Base-by-base conservation (phyloP, 1,140 invertebrate species). In the Aphidius gifuensis region DNA sequence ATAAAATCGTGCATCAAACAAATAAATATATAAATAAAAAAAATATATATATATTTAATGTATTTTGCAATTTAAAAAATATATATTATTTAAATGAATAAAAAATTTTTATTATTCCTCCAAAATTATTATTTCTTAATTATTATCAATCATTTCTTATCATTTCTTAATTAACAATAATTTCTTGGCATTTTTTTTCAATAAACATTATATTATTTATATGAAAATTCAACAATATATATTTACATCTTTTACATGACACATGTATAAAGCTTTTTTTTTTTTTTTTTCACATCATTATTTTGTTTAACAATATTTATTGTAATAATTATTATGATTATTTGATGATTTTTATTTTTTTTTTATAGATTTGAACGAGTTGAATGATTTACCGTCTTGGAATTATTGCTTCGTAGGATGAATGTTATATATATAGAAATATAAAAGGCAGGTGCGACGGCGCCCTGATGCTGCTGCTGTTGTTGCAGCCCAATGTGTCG, bases 351-450 rank as follows among this genome's bases (percentile, higher is more conserved):
- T 61, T 61, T 46, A 55, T 23, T 60, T 55, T 61, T 57, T 62
- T 62, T 62, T 57, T 42, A 39, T 16, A n/a, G 11, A 9, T 57
- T 42, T 40, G 57, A 62, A 44, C 23, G 23, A 32, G 23, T 48
- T 53, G 40, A 50, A 62, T 62, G 61, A 62, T 62, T 62, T 62
- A 62, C 54, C 54, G 61, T 45, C 40, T 43, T 43, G 53, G 61
- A 46, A 62, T 62, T 62, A 62, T 62, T 62, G 54, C 61, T 57
- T 56, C 61, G 11, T 62, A 42, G 56, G 42, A 58, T 58, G 45
- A 59, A 48, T 38, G 38, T 48, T 11, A 46, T 32, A n/a, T 23
- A 9, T 46, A 23, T 47, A 46, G 21, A 9, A 5, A 62, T 38
- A 57, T 45, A 49, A 42, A 57, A 21, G 54, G 54, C 61, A 57